Evolutionary conservation across 2,888 invertebrate genomes (phyloP), one percentile per base, ranked within the genome.

Genomic region (Xestia c-nigrum): DNA sequence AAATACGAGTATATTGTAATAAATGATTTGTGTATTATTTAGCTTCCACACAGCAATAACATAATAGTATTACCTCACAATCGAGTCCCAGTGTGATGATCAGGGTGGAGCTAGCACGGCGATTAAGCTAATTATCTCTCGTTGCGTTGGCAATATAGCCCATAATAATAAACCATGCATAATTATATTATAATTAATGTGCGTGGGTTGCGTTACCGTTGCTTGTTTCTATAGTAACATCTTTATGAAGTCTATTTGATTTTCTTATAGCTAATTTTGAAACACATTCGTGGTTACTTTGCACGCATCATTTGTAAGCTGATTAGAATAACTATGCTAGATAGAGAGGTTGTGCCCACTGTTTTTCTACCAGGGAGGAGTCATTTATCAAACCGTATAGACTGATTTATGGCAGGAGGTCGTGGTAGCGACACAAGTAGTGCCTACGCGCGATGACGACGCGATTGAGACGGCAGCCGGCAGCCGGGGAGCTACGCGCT

Each of bases 351-450:
- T 85, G 81, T 81, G 74, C 72, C 61, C 73, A 83, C 83, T 87
- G 88, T 86, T 94, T 95, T 95, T 95, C 93, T 90, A 89, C 88
- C 85, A 89, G 86, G 89, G 90, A 91, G 91, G 90, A 90, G 92
- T 93, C 94, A 95, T 95, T 93, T 90, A 95, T 95, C 95, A 95
- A 92, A 91, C 89, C 89, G 91, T 90, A 93, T 91, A 93, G 94
- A 93, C 95, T 96, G 96, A 96, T 96, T 96, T 95, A 96, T 95
- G 94, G 94, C 92, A 91, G 91, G 85, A 91, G 91, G 91, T 93
- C 91, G 92, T 91, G 91, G 93, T 90, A 91, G 93, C 92, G 95
- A 95, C 94, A 92, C 91, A 89, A 92, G 92, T 92, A 93, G 90
- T 93, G 93, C 93, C 93, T 93, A 92, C 90, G 92, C 91, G 93